These are phyloP conservation scores for Stramonita haemastoma DNA, from an alignment of 2,888 invertebrate species.

Conservation along the genomic window DNA sequence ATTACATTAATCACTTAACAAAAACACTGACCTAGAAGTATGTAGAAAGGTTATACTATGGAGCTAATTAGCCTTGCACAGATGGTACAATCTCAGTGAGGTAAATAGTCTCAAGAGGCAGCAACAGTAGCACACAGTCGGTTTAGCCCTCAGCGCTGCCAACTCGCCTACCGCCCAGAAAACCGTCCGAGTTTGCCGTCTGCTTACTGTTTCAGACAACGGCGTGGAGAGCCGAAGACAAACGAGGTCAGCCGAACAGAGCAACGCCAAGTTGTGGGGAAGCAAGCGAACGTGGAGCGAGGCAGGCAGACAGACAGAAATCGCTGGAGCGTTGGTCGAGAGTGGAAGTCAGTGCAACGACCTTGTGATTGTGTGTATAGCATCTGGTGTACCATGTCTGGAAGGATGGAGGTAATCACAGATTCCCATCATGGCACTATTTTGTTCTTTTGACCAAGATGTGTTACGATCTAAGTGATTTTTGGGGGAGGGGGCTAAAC, in stretches of 20 bases:
- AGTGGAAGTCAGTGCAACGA: not conserved
- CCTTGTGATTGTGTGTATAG: slow-evolving; percentile 7
- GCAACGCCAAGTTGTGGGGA: slow-evolving; percentile 6
- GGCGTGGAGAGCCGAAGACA: not conserved
- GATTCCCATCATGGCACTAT: not conserved
- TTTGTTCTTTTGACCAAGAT: not conserved
- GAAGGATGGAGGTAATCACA: not conserved
- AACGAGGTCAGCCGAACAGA: slow-evolving; percentile 7
- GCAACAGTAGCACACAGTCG: no score
- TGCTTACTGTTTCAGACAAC: not conserved
- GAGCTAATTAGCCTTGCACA: no score
- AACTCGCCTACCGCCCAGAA: no score
- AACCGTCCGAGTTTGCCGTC: not conserved
- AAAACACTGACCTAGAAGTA: no score
- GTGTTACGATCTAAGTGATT: not conserved
- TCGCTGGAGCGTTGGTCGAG: slow-evolving; percentile 11
- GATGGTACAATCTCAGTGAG: no score
- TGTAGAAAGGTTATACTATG: no score
- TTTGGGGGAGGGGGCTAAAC: not conserved
- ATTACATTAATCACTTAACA: no score
- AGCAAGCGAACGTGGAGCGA: not conserved
- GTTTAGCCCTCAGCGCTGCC: no score
- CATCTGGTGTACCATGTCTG: not conserved
- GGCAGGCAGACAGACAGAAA: slow-evolving; percentile 17
- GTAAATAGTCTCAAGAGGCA: no score